Evolutionary conservation across 2,888 invertebrate genomes (phyloP), one percentile per base, ranked within the genome.

Genomic region (Catonia carolina): DNA sequence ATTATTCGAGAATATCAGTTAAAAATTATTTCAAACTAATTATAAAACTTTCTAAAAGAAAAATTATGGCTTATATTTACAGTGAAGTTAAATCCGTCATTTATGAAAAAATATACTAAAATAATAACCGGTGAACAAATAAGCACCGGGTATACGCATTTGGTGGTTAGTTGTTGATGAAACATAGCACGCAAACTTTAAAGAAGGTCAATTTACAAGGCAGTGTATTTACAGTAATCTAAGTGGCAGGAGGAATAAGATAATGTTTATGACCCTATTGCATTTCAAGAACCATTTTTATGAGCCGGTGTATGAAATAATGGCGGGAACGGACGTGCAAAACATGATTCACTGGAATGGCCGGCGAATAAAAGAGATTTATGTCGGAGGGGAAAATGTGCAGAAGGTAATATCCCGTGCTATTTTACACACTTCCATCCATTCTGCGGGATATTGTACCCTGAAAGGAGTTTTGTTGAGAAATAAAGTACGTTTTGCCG

Each of bases 271-370:
- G 41, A 41, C 41, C 41, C 41, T 41, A 41, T 41, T 41, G 41
- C 41, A 41, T 41, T 41, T 41, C 41, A 41, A 41, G 41, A 41
- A 41, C 10, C 18, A 22, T 41, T 41, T 41, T 41, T 41, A 41
- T 22, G 41, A 17, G 41, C 12, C 7, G 41, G 41, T 41, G 41
- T 17, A 7, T 2, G 17, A 6, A n/a, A 12, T 5, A 50, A 33
- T 39, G 37, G 27, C 27, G 35, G 36, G 41, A 12, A 49, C 55
- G 50, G 48, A 49, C 50, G 55, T 18, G 41, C 18, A 50, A 50
- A 55, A 55, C 50, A 55, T 55, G 55, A 55, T 55, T 55, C 50
- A 55, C 39, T 55, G 55, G 41, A 55, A 55, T 49, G 50, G 50
- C 50, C 41, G 36, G 55, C 55, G 48, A 55, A 55, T 49, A 55